phyloP scores from a whole-genome alignment of 2,888 invertebrate species.

The Pedicia rivosa region DNA sequence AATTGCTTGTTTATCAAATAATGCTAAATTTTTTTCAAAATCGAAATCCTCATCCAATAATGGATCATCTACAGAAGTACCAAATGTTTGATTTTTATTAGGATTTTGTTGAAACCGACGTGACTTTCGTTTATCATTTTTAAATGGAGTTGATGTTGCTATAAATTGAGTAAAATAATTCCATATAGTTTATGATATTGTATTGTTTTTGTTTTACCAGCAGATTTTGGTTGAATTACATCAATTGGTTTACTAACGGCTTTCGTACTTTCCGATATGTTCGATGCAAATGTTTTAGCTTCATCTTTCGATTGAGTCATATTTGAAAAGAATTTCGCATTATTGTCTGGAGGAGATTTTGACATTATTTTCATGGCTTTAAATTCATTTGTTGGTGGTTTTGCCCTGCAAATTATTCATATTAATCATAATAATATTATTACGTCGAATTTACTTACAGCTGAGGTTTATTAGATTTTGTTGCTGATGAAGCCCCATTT shows the following conservation, averaged over 20 bases:
- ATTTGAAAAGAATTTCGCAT: too few species aligned
- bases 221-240: neutral
- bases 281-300: neutral
- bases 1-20: conserved; percentile 75
- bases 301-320: too few species aligned
- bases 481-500: too few species aligned
- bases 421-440: neutral
- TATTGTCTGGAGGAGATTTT: too few species aligned
- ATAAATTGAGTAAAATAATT: neutral
- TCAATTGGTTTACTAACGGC: neutral
- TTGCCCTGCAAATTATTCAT: neutral
- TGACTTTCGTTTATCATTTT: conserved; percentile 11
- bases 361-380: neutral
- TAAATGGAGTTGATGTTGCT: conserved; percentile 8
- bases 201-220: conserved; percentile 19
- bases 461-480: too few species aligned
- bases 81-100: conserved; percentile 23
- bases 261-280: neutral
- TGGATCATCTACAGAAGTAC: conserved; percentile 28
- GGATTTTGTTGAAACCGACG: conserved; percentile 17
- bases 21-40: conserved; percentile 83
- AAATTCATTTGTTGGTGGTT: neutral
- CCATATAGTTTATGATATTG: neutral
- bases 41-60: conserved; percentile 58
- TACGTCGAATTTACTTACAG: too few species aligned